Conservation (phyloP, 2,797 vertebrate genomes). For the Clarias pachynema region DNA sequence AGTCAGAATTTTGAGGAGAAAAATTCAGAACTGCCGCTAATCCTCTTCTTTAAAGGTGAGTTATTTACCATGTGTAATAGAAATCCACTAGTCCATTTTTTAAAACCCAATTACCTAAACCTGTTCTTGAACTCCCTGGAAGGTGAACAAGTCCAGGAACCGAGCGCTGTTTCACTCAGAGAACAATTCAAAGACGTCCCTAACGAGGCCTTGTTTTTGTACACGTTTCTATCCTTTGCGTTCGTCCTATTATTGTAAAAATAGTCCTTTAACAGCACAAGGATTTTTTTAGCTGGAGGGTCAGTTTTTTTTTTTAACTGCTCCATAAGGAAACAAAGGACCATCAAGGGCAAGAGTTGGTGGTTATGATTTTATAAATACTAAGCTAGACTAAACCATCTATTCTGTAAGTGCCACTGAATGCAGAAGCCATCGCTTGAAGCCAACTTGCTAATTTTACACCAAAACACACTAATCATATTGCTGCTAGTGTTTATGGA, state of each 20-base stretch:
- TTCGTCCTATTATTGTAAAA: slow-evolving; percentile 31
- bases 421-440: slow-evolving; percentile 21
- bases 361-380: background rate
- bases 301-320: background rate
- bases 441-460: slow-evolving; percentile 31
- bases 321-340: background rate
- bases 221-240: slow-evolving; percentile 43
- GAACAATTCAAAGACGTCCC: slow-evolving; percentile 37
- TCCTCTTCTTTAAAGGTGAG: too few relatives aligned
- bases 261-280: slow-evolving; percentile 40
- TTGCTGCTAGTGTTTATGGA: background rate
- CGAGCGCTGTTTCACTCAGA: slow-evolving; percentile 50
- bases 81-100: background rate
- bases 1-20: too few relatives aligned
- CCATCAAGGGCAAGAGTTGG: background rate
- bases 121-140: slow-evolving; percentile 9
- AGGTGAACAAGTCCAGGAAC: slow-evolving; percentile 17
- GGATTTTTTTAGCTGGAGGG: background rate
- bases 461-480: background rate
- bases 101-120: background rate
- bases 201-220: slow-evolving; percentile 58
- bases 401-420: slow-evolving; percentile 10
- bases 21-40: too few relatives aligned
- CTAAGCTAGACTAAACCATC: background rate
- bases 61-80: background rate